Evolutionary conservation across 2,888 invertebrate genomes (phyloP).

Genomic region (Timandra comae): DNA sequence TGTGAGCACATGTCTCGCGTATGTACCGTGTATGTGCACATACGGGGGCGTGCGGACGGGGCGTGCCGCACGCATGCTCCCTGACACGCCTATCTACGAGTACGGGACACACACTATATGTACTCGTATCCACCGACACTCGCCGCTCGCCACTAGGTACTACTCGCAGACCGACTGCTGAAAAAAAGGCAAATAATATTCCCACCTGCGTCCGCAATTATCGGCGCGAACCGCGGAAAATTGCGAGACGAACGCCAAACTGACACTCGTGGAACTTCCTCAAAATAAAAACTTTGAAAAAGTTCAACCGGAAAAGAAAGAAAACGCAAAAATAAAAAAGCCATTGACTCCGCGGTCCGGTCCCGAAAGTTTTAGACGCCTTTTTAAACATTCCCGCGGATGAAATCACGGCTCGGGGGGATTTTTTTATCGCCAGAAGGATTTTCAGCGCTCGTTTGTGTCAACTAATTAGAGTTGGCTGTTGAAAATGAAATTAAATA

Average conservation of each 20-base stretch:
- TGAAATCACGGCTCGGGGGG: constrained; percentile 45
- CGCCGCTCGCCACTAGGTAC: neutral
- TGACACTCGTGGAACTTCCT: constrained; percentile 73
- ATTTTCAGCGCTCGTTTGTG: constrained; percentile 51
- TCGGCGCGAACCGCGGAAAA: constrained; percentile 70
- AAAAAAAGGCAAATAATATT: constrained; percentile 44
- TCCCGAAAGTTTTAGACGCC: constrained; percentile 61
- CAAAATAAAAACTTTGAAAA: constrained; percentile 69
- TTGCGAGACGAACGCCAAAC: constrained; percentile 67
- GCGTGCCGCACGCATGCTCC: neutral
- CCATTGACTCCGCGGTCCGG: constrained; percentile 70
- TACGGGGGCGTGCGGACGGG: neutral
- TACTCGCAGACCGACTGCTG: constrained; percentile 10
- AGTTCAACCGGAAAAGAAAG: constrained; percentile 73
- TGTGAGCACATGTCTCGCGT: constrained; percentile 47
- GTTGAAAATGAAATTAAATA: constrained; percentile 35
- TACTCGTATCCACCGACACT: neutral
- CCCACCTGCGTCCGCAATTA: constrained; percentile 73
- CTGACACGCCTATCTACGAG: neutral
- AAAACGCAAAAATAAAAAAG: constrained; percentile 73
- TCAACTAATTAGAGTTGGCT: constrained; percentile 55
- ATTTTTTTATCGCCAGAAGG: constrained; percentile 55
- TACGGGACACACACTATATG: constrained; percentile 1
- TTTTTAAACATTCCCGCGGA: constrained; percentile 62
- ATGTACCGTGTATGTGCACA: too few relatives aligned